These are phyloP conservation scores for Channa maculata DNA, from an alignment of 2,113 vertebrate genomes.

Conservation along the genomic window DNA sequence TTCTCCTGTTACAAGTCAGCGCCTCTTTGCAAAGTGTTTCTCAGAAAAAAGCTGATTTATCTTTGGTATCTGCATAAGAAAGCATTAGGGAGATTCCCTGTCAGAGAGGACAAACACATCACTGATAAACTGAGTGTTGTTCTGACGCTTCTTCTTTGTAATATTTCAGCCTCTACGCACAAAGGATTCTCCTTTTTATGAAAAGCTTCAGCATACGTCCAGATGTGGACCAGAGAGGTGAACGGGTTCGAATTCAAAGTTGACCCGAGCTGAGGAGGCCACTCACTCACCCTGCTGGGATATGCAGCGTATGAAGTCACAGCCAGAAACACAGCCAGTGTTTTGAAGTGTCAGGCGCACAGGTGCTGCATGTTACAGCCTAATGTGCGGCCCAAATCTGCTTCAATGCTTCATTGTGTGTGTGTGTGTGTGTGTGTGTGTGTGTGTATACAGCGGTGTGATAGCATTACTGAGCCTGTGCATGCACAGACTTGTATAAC, in stretches of 20 bases:
- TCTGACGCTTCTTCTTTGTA: background rate
- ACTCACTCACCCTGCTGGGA: slow-evolving; percentile 31
- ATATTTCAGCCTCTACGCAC: background rate
- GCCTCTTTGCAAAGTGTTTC: too few relatives aligned
- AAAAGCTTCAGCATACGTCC: slow-evolving; percentile 25
- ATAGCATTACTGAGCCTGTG: background rate
- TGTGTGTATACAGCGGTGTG: background rate
- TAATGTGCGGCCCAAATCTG: slow-evolving; percentile 3
- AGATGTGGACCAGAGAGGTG: slow-evolving; percentile 58
- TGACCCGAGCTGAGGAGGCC: slow-evolving; percentile 51
- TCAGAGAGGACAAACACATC: slow-evolving; percentile 3
- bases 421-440: background rate
- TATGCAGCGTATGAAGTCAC: slow-evolving; percentile 36
- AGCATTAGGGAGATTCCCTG: slow-evolving; percentile 1
- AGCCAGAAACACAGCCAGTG: slow-evolving; percentile 30
- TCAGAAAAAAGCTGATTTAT: too few relatives aligned
- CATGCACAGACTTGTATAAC: background rate
- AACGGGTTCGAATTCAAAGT: slow-evolving; percentile 42
- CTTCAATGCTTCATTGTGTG: background rate
- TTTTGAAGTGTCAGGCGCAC: slow-evolving; percentile 57
- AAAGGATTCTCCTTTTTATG: background rate
- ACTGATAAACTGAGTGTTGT: background rate
- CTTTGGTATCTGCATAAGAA: background rate
- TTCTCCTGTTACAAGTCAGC: background rate
- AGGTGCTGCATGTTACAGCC: slow-evolving; percentile 48